These are phyloP conservation scores for Scaptomyza graminum DNA, from an alignment of 1,140 invertebrate species.

Conservation along the genomic window DNA sequence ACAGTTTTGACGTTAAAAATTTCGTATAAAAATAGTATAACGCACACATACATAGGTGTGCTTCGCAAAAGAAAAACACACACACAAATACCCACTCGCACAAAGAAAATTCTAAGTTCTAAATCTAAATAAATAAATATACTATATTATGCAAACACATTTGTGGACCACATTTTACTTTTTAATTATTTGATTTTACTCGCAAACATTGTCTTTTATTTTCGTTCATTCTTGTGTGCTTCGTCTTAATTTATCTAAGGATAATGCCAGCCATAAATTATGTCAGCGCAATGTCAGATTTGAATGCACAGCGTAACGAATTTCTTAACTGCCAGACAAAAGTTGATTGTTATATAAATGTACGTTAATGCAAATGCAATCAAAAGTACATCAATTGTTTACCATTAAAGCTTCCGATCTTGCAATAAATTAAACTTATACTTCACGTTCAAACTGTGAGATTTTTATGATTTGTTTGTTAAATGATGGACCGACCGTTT, in stretches of 20 bases:
- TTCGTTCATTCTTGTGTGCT: neutral
- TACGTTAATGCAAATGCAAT: conserved; percentile 16
- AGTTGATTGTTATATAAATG: conserved; percentile 71
- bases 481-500: neutral
- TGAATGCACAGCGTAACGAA: conserved; percentile 2
- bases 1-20: conserved; percentile 69
- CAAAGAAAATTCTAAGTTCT: conserved; percentile 9
- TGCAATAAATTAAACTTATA: conserved; percentile 36
- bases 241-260: neutral
- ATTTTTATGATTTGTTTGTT: conserved; percentile 16
- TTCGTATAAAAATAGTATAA: conserved; percentile 21
- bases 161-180: conserved; percentile 23
- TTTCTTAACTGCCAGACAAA: conserved; percentile 26
- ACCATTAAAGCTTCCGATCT: conserved; percentile 57
- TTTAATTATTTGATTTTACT: conserved; percentile 50
- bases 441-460: conserved; percentile 34
- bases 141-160: conserved; percentile 35
- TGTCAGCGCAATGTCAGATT: conserved; percentile 17
- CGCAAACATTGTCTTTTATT: conserved; percentile 1
- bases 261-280: conserved; percentile 24
- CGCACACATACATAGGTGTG: neutral
- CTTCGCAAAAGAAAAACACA: neutral
- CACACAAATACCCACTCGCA: conserved; percentile 9
- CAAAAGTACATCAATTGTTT: conserved; percentile 54
- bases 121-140: conserved; percentile 47